Evolutionary conservation across 2,888 invertebrate genomes (phyloP), one percentile per base, ranked within the genome.

Genomic region (Abrostola tripartita): DNA sequence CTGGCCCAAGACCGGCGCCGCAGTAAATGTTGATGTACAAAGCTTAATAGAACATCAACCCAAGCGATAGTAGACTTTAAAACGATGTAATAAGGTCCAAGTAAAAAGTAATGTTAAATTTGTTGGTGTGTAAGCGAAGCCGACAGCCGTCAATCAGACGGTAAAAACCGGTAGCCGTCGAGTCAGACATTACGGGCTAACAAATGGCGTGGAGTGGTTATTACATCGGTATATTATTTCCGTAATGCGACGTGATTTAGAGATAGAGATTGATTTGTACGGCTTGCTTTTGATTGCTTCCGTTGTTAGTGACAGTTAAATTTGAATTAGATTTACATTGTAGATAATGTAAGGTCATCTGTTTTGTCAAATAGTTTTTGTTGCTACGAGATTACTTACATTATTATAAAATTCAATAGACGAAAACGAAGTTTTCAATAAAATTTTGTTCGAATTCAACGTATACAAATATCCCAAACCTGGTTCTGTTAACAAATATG

Each of bases 131-230:
- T 91, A 91, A 92, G 89, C 91, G 89, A 87, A 92, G 92, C 93
- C 92, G 94, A 93, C 94, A 94, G 92, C 91, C 93, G 94, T 94
- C 94, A 93, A 94, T 94, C 94, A 92, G 88, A 87, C 91, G 91
- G 89, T 93, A 92, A 94, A 93, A 94, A 94, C 94, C 94, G 94
- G 94, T 94, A 94, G 94, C 93, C 83, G 89, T 85, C 87, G 88
- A 88, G 86, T 88, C 91, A 90, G 91, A 92, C 89, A 86, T 90
- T 89, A 88, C 89, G 87, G 92, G 91, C 90, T 89, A 79, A 93
- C 89, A 88, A 90, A 91, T 90, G 88, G 84, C 82, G 82, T 91
- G 84, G 92, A 93, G 92, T 84, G 80, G 82, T 82, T 77, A 80
- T 74, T 81, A 80, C 81, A 65, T 68, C 54, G 64, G 62, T 80